Evolutionary conservation across 2,888 invertebrate genomes (phyloP).

Genomic region (Cancer borealis): DNA sequence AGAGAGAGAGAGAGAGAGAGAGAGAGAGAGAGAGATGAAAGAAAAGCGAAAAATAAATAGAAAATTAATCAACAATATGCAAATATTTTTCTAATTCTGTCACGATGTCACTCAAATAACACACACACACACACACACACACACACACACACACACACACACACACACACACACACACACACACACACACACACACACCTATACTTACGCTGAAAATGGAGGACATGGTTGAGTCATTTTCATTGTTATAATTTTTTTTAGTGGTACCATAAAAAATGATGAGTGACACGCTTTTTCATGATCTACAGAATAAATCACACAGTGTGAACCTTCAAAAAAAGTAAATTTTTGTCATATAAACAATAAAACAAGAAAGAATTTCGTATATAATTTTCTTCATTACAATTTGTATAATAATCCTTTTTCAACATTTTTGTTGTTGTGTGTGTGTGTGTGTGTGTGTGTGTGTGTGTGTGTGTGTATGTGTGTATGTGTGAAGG

Average conservation of each 20-base stretch:
- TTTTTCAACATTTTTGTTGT: not conserved
- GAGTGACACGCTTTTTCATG: not conserved
- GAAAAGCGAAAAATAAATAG: not conserved
- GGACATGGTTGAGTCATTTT: not conserved
- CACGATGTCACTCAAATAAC: not conserved
- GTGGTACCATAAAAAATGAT: not conserved
- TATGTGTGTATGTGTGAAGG: not conserved
- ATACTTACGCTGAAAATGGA: not conserved
- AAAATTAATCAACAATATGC: not conserved
- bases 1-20: conserved; percentile 18
- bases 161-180: conserved; percentile 20
- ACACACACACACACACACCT: not conserved
- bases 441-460: conserved; percentile 10
- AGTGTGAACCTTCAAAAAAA: too few species aligned
- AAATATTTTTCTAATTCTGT: not conserved
- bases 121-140: not conserved
- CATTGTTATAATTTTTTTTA: not conserved
- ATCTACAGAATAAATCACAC: too few species aligned
- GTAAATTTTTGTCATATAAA: too few species aligned
- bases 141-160: conserved; percentile 11
- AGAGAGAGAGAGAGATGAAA: conserved; percentile 25
- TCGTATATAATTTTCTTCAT: not conserved
- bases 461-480: not conserved
- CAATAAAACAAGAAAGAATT: too few species aligned
- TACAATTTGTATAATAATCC: not conserved